Percentiles rank a stretch among this genome's conserved stretches.
phyloP scores from a whole-genome alignment of 2,113 vertebrate genomes.

The Andinoacara biseriatus region DNA sequence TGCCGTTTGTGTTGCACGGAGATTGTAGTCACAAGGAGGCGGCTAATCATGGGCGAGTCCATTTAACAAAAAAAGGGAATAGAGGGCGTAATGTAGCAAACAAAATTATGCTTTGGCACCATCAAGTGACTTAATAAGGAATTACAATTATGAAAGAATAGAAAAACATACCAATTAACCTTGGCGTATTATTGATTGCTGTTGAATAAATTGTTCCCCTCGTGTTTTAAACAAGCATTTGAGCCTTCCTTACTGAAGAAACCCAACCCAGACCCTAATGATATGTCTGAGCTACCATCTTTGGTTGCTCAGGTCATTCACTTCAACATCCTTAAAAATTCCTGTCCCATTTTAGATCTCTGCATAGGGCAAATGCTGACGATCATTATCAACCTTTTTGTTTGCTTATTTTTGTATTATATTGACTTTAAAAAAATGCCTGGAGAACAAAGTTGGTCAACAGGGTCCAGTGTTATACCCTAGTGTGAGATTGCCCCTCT shows the following conservation, averaged over 20 bases:
- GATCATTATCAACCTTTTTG: too few species aligned
- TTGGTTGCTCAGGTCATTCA: neutral
- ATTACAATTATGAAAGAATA: neutral
- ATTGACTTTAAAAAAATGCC: too few species aligned
- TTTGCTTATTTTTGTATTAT: neutral
- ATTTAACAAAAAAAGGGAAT: slow-evolving; percentile 61
- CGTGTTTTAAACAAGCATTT: neutral
- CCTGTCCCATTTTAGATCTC: neutral
- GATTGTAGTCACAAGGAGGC: slow-evolving; percentile 49
- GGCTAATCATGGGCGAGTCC: slow-evolving; percentile 78
- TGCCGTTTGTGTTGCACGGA: neutral
- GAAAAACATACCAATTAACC: neutral
- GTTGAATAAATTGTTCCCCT: neutral
- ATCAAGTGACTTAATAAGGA: slow-evolving; percentile 36
- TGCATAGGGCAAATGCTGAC: neutral
- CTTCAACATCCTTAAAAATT: neutral
- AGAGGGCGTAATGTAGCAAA: neutral
- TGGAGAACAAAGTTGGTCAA: rapidly evolving
- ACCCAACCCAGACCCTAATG: rapidly evolving
- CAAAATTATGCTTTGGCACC: slow-evolving; percentile 28
- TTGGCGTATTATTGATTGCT: neutral
- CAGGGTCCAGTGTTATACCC: neutral
- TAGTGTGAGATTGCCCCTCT: neutral
- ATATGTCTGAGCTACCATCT: neutral
- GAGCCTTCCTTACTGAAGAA: neutral